Base-by-base conservation (phyloP, 2,113 vertebrate species). In the Laterallus jamaicensis region DNA sequence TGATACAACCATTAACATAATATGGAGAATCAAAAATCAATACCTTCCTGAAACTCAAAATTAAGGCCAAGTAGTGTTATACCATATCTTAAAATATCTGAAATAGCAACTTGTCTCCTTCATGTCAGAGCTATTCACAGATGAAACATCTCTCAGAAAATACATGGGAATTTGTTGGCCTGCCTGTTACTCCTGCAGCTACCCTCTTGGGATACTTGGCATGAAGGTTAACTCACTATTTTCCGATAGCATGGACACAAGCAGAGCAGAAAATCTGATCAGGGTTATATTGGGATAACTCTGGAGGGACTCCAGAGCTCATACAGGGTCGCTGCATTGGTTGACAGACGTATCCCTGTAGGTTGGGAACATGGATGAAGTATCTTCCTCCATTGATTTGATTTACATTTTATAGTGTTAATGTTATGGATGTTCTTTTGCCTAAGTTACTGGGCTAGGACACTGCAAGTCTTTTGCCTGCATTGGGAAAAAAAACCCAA, bases 11-110 rank as follows among this genome's bases (percentile, higher is more conserved):
- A 96, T 96, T 96, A 97, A 96, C 93, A 80, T 94, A 93, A 96
- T 96, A 95, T 87, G 96, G 96, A 95, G 94, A 80, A 95, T 78
- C 73, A 75, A 67, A 88, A 95, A 96, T 97, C 96, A 90, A 97
- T 97, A 96, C 68, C 90, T 80, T 95, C 59, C 82, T 96, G 92
- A 74, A 90, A 92, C 90, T 83, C 93, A 77, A 96, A 97, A 95
- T 93, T 91, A 93, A 97, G 50, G 84, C 28, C 78, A 49, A 93
- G 91, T 50, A 32, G 49, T 67, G 49, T 87, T 78, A 71, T 18
- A 67, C 39, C 78, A 8, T 82, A 77, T 90, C 85, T 93, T 82
- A 47, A 93, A 89, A 88, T 7, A 93, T 88, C 81, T 94, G 88
- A 93, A 92, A 66, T 10, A 75, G 62, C 77, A 91, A 81, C 95